Evolutionary conservation across 64 coral and sea anemone genomes (phyloP).

Genomic region (Trachythela sp.): DNA sequence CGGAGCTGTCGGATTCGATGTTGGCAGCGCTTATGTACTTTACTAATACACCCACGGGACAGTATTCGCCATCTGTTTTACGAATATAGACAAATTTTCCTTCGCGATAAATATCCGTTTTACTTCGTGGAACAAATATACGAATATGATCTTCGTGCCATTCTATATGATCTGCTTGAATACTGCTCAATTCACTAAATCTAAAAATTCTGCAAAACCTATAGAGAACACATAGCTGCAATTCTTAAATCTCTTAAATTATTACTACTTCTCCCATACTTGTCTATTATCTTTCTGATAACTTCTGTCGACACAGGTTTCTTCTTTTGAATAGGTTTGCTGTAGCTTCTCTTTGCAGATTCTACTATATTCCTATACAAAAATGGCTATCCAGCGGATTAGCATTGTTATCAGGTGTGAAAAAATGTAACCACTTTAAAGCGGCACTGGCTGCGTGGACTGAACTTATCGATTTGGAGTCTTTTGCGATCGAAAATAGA

Average conservation of each 20-base stretch:
- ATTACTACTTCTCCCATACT: neutral
- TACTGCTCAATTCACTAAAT: constrained; percentile 19
- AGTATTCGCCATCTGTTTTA: neutral
- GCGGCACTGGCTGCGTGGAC: neutral
- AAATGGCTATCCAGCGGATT: neutral
- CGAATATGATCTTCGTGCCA: constrained; percentile 19
- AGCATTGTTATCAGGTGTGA: neutral
- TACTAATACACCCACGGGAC: neutral
- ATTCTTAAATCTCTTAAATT: constrained; percentile 30
- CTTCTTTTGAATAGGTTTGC: neutral
- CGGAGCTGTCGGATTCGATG: neutral
- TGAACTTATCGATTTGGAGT: neutral
- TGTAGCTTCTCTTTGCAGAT: neutral
- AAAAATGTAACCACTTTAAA: neutral
- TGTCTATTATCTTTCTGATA: constrained; percentile 26
- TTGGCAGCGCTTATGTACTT: neutral
- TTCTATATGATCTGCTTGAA: constrained; percentile 7
- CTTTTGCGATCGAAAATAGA: neutral
- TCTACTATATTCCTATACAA: neutral
- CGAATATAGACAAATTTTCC: constrained; percentile 44
- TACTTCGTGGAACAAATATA: constrained; percentile 31
- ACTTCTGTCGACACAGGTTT: constrained; percentile 22
- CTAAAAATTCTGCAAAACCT: constrained; percentile 27
- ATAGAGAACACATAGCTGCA: constrained; percentile 32
- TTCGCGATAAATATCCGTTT: constrained; percentile 45